Base-by-base conservation (phyloP, 2,888 invertebrate species). In the Stenoptilia bipunctidactyla region DNA sequence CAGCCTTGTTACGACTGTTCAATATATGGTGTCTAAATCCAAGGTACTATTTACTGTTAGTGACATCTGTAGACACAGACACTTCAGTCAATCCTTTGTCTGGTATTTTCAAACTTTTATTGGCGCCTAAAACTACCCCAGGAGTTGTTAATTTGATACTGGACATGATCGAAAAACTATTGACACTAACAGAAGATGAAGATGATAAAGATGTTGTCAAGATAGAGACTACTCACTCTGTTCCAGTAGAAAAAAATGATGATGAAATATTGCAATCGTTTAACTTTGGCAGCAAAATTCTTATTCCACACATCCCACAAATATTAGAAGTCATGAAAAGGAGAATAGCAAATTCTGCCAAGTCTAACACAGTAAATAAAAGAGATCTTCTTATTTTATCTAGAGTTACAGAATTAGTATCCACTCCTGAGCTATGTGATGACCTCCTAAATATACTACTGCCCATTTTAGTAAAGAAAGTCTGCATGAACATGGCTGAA, bases 11-110 rank as follows among this genome's bases (percentile, higher is more conserved):
- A 13, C 93, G 91, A 63, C 70, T 97, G n/a, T 84, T 97, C 13
- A 79, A 88, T 15, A 80, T 86, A 1, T 97, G 96, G 94, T 90
- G 92, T 47, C 87, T 89, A 40, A 90, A 93, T 68, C 90, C 93
- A 0, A 87, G 91, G 67, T 93, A 92, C 58, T 93, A 91, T 59
- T 61, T 85, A 15, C 75, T 94, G 34, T 75, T 97, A 15, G 87
- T 88, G 1, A 91, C 90, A 53, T 68, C 82, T 52, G 67, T 77
- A 6, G 63, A 75, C 15, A 70, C 75, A 15, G 67, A 87, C 49
- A 42, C 57, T 1, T 56, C 68, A 0, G 46, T 87, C 2, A 88
- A 86, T 46, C 85, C 91, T 12, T 70, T 96, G 30, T 86, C 89
- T 8, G 88, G 87, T 34, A 66, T 95, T 15, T 89, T 95, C 44